Base-by-base conservation (phyloP, 1,140 invertebrate species). In the Drosophila sp. region DNA sequence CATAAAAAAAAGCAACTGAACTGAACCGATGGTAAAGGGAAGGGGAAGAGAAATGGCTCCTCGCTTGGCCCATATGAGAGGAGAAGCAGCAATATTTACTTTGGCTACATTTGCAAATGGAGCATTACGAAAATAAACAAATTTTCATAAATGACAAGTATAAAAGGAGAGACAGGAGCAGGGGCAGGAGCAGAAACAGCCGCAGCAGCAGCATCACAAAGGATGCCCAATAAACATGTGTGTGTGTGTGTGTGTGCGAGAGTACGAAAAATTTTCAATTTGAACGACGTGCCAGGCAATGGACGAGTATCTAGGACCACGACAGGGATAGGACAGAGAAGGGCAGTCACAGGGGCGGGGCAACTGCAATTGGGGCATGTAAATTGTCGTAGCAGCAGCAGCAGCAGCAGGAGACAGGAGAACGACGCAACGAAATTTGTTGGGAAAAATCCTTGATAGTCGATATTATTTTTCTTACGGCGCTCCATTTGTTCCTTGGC, bases 101-200 rank as follows among this genome's bases (percentile, higher is more conserved):
- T 86, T 90, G 86, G 84, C 79, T 90, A 90, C 87, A 90, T 90
- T 90, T 86, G 82, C 87, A 90, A 90, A 90, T 90, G 86, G 86
- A 86, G 86, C 86, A 90, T 90, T 84, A 85, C 86, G 86, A 86
- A 86, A 90, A 90, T 90, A 90, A 90, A 90, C 86, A 90, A 82
- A 90, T 90, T 90, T 90, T 90, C 87, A 90, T 90, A 86, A 86
- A 86, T 87, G 83, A 86, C 83, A 86, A 87, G 83, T 87, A 86
- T 83, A 86, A 86, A 77, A 80, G 82, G 79, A 50, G 44, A 50
- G 44, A 50, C 44, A 50, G 44, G 67, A 76, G 73, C 55, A 71
- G 11, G 56, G 69, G 47, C 32, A 62, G 69, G 17, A 17, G 17
- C 17, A 17, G 17, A 17, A 17, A 17, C 17, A 17, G 17, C 17